Evolutionary conservation across 35 echinoderm and acorn worm species (phyloP).

Genomic region (Lytechinus pictus): DNA sequence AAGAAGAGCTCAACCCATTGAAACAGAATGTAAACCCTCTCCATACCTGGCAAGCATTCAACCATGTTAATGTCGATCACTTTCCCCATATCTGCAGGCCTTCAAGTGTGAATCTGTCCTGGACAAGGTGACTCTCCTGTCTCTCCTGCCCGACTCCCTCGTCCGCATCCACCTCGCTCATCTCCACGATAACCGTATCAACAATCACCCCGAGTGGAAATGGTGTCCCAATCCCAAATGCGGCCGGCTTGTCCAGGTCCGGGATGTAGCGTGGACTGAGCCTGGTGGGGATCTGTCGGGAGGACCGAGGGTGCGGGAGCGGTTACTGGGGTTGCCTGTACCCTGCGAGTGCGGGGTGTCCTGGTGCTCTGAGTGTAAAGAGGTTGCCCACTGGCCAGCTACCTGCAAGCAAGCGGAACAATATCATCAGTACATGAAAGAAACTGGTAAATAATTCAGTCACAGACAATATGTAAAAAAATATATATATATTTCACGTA

Average conservation of each 20-base stretch:
- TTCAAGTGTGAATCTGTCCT: constrained; percentile 55
- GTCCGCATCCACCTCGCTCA: constrained; percentile 42
- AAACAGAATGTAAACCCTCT: too few species aligned
- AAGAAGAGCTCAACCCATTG: too few species aligned
- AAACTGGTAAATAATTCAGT: constrained; percentile 54
- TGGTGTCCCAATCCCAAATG: constrained; percentile 80
- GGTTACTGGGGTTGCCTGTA: constrained; percentile 53
- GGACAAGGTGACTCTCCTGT: constrained; percentile 62
- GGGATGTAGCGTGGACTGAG: neutral
- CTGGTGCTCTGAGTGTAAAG: constrained; percentile 70
- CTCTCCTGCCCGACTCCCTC: constrained; percentile 57
- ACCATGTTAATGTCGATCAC: too few species aligned
- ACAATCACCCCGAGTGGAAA: constrained; percentile 45
- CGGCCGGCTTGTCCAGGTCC: constrained; percentile 56
- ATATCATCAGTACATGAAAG: constrained; percentile 44
- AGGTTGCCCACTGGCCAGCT: constrained; percentile 81
- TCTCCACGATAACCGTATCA: constrained; percentile 51
- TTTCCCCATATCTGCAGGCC: constrained; percentile 40
- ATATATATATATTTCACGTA: too few species aligned
- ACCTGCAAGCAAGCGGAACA: constrained; percentile 70
- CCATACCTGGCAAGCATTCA: too few species aligned
- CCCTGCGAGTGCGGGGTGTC: constrained; percentile 71
- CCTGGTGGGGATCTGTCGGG: neutral
- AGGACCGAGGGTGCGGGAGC: neutral
- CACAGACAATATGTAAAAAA: too few species aligned